A percentile compares a stretch with the other conserved stretches of the same genome.
These are phyloP conservation scores for Trilocha varians DNA, from an alignment of 2,888 invertebrate genomes.

Conservation along the genomic window DNA sequence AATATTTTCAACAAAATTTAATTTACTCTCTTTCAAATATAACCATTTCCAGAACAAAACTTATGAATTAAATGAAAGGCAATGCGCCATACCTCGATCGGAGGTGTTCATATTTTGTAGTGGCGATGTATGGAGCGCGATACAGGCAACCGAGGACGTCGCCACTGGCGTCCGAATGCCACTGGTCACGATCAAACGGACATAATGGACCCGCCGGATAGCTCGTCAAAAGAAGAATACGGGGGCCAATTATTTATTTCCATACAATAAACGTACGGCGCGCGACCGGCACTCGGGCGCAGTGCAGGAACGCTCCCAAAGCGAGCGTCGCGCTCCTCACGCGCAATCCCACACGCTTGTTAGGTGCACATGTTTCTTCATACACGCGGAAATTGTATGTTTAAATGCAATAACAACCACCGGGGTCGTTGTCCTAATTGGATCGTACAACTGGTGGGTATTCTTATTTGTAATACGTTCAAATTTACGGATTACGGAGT, in stretches of 20 bases:
- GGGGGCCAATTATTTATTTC: conserved; percentile 66
- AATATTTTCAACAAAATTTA: conserved; percentile 10
- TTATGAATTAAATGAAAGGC: conserved; percentile 32
- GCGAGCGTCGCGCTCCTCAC: conserved; percentile 23
- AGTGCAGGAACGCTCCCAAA: conserved; percentile 52
- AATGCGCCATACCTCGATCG: conserved; percentile 52
- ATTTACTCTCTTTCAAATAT: not conserved
- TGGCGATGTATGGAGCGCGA: conserved; percentile 43
- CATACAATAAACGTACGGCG: conserved; percentile 68
- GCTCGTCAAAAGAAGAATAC: conserved; percentile 71
- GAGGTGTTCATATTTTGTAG: conserved; percentile 58
- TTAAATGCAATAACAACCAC: conserved; percentile 12
- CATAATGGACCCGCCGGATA: conserved; percentile 66
- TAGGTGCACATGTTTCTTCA: conserved; percentile 3
- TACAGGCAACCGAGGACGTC: conserved; percentile 62
- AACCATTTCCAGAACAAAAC: not conserved
- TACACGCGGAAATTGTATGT: conserved; percentile 10
- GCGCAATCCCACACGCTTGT: conserved; percentile 8
- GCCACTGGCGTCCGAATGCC: conserved; percentile 67
- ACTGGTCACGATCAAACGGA: conserved; percentile 55
- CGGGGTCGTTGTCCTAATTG: conserved; percentile 12
- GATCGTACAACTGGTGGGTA: not conserved
- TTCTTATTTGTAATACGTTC: not conserved
- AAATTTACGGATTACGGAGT: too few relatives aligned
- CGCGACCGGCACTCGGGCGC: conserved; percentile 49